These are phyloP conservation scores for Halisarca cf. caerulea DNA, from an alignment of 37 sponge, comb jelly and placozoan genomes.

Conservation along the genomic window DNA sequence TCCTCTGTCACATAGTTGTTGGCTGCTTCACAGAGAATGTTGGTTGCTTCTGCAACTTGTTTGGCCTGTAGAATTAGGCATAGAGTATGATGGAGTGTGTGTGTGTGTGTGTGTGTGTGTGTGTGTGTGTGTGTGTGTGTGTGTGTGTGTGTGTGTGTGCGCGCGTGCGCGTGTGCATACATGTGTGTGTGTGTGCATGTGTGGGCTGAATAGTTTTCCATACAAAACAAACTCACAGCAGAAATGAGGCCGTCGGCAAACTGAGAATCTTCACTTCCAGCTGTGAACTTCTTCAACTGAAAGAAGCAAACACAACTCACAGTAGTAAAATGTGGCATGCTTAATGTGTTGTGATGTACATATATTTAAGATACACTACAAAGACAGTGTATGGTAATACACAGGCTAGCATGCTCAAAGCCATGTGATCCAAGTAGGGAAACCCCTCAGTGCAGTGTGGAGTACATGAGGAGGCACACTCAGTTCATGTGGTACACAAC, in stretches of 20 bases:
- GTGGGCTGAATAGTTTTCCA: too few species aligned
- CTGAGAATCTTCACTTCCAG: constrained; percentile 43
- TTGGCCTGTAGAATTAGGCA: constrained; percentile 18
- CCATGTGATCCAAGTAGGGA: too few species aligned
- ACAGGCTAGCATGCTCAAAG: too few species aligned
- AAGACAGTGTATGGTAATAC: background rate
- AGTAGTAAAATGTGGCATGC: background rate
- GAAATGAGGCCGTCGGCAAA: constrained; percentile 61
- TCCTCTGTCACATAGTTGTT: constrained; percentile 59
- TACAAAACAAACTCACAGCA: constrained; percentile 15
- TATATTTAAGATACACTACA: background rate
- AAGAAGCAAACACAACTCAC: background rate
- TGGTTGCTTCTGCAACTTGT: constrained; percentile 59
- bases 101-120: too few species aligned
- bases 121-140: too few species aligned
- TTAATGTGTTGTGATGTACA: too few species aligned
- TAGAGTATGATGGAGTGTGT: background rate
- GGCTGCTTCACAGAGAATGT: constrained; percentile 66
- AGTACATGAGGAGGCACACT: too few species aligned
- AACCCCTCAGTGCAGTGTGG: too few species aligned
- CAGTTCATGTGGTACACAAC: too few species aligned
- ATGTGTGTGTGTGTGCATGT: too few species aligned
- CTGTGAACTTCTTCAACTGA: constrained; percentile 6
- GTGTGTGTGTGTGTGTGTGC: too few species aligned
- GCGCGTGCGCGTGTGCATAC: too few species aligned